A percentile compares a stretch with the other conserved stretches of the same genome.
Evolutionary conservation across 1,140 invertebrate genomes (phyloP).

Genomic region (Coboldia fuscipes): DNA sequence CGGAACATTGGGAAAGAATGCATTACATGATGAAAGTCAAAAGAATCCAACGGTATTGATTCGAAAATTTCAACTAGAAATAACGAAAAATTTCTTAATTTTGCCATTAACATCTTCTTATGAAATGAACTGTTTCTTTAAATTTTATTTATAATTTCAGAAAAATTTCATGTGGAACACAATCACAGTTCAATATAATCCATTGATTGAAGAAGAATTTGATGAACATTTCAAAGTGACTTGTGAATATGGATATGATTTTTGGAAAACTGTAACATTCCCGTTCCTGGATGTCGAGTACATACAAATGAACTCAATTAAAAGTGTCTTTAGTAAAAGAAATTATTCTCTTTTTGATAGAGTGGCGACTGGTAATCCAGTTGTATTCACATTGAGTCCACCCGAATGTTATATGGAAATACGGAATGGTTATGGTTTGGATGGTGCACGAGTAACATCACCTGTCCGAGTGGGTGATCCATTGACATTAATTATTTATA

Average conservation of each 20-base stretch:
- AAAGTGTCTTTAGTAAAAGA: no score
- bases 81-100: neutral
- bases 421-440: slow-evolving; percentile 65
- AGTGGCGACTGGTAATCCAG: slow-evolving; percentile 79
- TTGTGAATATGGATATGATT: slow-evolving; percentile 89
- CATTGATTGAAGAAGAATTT: slow-evolving; percentile 81
- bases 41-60: slow-evolving; percentile 56
- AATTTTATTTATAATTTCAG: neutral
- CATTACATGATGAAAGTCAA: slow-evolving; percentile 58
- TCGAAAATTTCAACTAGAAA: slow-evolving; percentile 3
- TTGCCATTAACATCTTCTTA: neutral
- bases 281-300: slow-evolving; percentile 87
- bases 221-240: slow-evolving; percentile 93
- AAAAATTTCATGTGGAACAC: slow-evolving; percentile 95
- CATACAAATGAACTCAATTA: slow-evolving; percentile 22
- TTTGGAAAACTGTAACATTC: slow-evolving; percentile 91
- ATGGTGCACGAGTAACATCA: slow-evolving; percentile 60
- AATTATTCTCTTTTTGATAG: slow-evolving; percentile 24
- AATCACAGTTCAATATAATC: slow-evolving; percentile 83
- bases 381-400: slow-evolving; percentile 80
- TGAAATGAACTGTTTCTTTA: neutral
- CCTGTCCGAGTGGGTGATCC: slow-evolving; percentile 83
- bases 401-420: slow-evolving; percentile 94
- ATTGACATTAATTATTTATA: slow-evolving; percentile 77
- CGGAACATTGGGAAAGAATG: slow-evolving; percentile 73